Conservation (phyloP, 2,888 invertebrate genomes). For the Scaptomyza flava region DNA sequence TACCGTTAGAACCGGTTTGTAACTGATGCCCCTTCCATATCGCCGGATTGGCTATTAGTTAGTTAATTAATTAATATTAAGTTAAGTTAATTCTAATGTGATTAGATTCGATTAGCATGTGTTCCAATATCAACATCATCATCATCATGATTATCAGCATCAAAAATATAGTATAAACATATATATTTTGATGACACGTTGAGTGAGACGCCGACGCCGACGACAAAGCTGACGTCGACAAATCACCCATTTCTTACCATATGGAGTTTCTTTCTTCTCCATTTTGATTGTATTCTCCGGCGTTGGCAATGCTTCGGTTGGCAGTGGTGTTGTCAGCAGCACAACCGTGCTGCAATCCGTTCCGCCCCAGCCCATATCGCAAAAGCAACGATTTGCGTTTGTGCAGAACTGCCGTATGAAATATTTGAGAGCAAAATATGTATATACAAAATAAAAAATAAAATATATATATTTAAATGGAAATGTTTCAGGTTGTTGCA, state of each 20-base stretch:
- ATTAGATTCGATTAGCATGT: constrained; percentile 32
- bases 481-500: constrained; percentile 6
- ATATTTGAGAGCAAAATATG: constrained; percentile 15
- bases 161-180: background rate
- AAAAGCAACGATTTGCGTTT: constrained; percentile 96
- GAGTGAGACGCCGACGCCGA: constrained; percentile 1
- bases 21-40: constrained; percentile 45
- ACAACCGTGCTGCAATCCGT: constrained; percentile 93
- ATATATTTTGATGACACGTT: constrained; percentile 7
- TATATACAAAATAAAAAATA: background rate
- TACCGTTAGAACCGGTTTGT: constrained; percentile 35
- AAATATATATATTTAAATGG: constrained; percentile 27
- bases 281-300: constrained; percentile 87
- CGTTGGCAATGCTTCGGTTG: constrained; percentile 86
- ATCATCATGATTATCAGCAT: background rate
- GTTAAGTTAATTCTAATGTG: constrained; percentile 29
- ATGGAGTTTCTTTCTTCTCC: constrained; percentile 96
- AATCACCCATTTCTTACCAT: constrained; percentile 88
- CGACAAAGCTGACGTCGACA: constrained; percentile 5
- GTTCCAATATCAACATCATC: constrained; percentile 16
- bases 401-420: constrained; percentile 91
- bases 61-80: constrained; percentile 43
- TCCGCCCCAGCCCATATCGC: constrained; percentile 94
- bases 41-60: constrained; percentile 42
- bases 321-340: constrained; percentile 87